Conservation (phyloP, 2,797 vertebrate genomes). For the Nasua narica region DNA sequence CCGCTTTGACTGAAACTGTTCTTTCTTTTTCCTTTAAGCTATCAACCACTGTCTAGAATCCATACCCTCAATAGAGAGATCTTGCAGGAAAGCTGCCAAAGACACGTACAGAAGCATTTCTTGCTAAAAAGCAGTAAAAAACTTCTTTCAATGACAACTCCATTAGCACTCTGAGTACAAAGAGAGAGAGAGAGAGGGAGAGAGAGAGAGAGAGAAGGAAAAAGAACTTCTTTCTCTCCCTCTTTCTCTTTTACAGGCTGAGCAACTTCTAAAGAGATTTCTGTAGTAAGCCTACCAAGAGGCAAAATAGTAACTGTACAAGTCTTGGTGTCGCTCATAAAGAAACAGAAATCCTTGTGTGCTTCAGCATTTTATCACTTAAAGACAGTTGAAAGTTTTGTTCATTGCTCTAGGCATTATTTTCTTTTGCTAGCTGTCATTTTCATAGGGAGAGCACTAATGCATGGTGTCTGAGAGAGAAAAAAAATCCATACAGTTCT, state of each 20-base stretch:
- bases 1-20: neutral
- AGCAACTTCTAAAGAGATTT: slow-evolving; percentile 29
- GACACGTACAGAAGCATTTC: neutral
- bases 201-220: neutral
- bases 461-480: neutral
- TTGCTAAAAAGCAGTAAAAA: neutral
- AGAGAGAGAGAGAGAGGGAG: neutral
- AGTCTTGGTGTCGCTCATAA: neutral
- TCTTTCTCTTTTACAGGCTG: neutral
- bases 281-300: neutral
- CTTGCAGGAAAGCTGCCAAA: neutral
- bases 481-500: neutral
- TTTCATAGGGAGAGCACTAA: neutral
- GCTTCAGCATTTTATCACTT: slow-evolving; percentile 11
- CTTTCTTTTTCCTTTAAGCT: neutral
- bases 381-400: neutral
- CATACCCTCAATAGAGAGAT: neutral
- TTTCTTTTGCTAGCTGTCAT: neutral
- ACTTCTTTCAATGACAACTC: neutral
- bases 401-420: neutral
- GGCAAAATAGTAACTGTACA: neutral
- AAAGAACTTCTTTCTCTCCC: neutral
- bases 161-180: neutral
- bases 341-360: neutral
- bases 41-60: neutral